These are phyloP conservation scores for Danio rerio DNA, from an alignment of 2,113 vertebrate species.

Conservation along the genomic window GRCz12tu NC_133193.1:13230001-13230500, in stretches of 20 bases:
- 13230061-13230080: no score
- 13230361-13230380: conserved; percentile 10
- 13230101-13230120: no score
- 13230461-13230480: conserved; percentile 58
- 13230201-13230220: no score
- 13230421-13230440: conserved; percentile 39
- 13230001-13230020: no score
- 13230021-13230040: no score
- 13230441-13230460: conserved; percentile 54
- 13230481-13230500: conserved; percentile 58
- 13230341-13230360: conserved; percentile 11
- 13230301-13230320: conserved; percentile 2
- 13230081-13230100: no score
- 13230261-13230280: not conserved
- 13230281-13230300: conserved; percentile 8
- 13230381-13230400: conserved; percentile 53
- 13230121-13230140: no score
- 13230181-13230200: not conserved
- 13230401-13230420: conserved; percentile 35
- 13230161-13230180: not conserved
- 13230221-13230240: not conserved
- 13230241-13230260: not conserved
- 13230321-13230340: conserved; percentile 44
- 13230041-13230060: no score
- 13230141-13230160: no score